phyloP scores from a whole-genome alignment of 2,888 invertebrate genomes.

The Aelia acuminata region DNA sequence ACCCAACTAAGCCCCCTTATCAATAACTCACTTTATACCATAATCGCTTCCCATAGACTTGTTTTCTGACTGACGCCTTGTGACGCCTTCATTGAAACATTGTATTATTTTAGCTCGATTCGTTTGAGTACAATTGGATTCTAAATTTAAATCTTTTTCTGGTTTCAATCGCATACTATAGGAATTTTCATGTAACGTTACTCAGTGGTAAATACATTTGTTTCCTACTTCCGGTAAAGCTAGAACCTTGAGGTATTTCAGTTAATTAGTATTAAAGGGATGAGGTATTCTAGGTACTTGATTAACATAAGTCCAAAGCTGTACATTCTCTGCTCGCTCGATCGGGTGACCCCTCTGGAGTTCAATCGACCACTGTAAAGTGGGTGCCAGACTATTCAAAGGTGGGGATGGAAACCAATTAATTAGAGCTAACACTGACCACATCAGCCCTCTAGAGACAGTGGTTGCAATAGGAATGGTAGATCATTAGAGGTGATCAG shows the following conservation, averaged over 20 bases:
- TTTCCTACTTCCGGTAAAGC: neutral
- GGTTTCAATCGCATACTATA: too few relatives aligned
- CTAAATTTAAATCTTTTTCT: too few relatives aligned
- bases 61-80: too few relatives aligned
- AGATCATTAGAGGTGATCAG: neutral
- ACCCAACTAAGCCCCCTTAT: too few relatives aligned
- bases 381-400: conserved; percentile 12
- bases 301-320: conserved; percentile 1
- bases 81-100: too few relatives aligned
- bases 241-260: neutral
- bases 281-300: neutral
- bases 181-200: neutral
- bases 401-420: neutral
- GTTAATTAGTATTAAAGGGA: neutral
- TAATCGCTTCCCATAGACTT: too few relatives aligned
- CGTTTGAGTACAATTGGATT: too few relatives aligned
- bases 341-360: conserved; percentile 17
- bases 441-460: conserved; percentile 4
- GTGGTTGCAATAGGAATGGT: neutral
- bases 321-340: conserved; percentile 2
- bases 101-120: too few relatives aligned
- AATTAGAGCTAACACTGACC: conserved; percentile 16
- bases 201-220: neutral
- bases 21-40: too few relatives aligned
- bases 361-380: conserved; percentile 28